Percentiles rank a stretch among this genome's conserved stretches.
phyloP scores from a whole-genome alignment of 2,113 vertebrate genomes.

The Tetraodon nigroviridis region DNA sequence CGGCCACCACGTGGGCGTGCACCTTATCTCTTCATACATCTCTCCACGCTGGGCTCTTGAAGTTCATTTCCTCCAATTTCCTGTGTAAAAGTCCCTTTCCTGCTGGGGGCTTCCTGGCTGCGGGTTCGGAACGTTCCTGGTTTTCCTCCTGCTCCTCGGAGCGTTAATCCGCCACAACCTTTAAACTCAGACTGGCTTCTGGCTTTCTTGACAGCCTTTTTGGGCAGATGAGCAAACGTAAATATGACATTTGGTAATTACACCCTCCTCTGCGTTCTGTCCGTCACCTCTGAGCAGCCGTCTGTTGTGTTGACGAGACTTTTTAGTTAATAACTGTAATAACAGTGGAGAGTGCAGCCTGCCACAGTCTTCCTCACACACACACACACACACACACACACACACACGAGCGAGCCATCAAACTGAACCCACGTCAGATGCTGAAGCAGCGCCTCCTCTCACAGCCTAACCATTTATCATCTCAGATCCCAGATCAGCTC shows the following conservation, averaged over 20 bases:
- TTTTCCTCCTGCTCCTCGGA: background rate
- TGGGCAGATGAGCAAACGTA: background rate
- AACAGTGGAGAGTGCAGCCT: background rate
- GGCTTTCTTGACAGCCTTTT: background rate
- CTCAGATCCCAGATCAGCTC: constrained; percentile 14
- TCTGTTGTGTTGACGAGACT: background rate
- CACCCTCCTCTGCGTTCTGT: background rate
- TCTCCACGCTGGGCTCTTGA: constrained; percentile 4
- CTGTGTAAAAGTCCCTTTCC: constrained; percentile 42
- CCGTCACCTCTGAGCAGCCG: background rate
- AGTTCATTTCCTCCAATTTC: constrained; percentile 34
- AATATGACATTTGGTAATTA: background rate
- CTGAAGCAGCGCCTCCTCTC: constrained; percentile 16
- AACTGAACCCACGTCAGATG: constrained; percentile 36
- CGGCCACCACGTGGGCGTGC: too few relatives aligned
- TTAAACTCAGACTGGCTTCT: background rate
- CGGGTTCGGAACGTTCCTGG: background rate
- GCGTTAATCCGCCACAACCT: background rate
- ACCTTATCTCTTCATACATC: background rate
- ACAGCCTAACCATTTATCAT: constrained; percentile 13
- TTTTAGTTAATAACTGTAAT: constrained; percentile 4
- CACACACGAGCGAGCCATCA: too few relatives aligned
- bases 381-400: too few relatives aligned
- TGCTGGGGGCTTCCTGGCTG: constrained; percentile 31
- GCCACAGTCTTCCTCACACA: constrained; percentile 9